Evolutionary conservation across 2,113 vertebrate species (phyloP), one percentile per base, ranked within the genome.

Genomic region (Orthonyx spaldingii): DNA sequence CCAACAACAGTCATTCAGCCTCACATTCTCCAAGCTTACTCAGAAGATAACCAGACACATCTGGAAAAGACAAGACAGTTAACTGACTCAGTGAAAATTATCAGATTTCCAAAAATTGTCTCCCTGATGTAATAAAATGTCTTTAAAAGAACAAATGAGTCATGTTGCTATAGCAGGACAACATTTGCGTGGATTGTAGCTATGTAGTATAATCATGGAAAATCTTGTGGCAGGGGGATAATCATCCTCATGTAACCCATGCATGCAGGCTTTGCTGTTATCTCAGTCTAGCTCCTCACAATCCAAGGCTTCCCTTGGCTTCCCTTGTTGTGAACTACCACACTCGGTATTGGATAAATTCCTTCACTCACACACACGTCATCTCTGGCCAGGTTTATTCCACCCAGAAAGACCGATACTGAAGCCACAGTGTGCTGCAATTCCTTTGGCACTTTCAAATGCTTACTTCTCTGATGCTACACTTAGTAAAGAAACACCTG

Each of bases 111-210:
- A 91, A 79, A 97, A 95, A 87, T 15, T 16, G 60, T 78, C 59
- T 60, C 60, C n/a, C 35, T 90, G 72, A 91, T 81, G 77, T 71
- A 92, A 96, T 24, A 63, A 89, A 94, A 78, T 78, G 39, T 22
- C 84, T 84, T 87, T 56, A 76, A 89, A 81, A 96, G 89, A 96
- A 89, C 69, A 96, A 89, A 91, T 93, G 95, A 95, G 84, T 95
- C 94, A 96, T 39, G 89, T 94, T 96, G 93, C 94, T 91, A 91
- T 60, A 94, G 93, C 77, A 94, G 91, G 81, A 87, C n/a, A 80
- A 37, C 3, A 5, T 87, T 92, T 92, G 49, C 39, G 41, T 41
- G 65, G 53, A 78, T 20, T 24, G 57, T 53, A 91, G 55, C 91
- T 79, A 37, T 33, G 87, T 7, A 42, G 39, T 18, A 78, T 70